These are phyloP conservation scores for Xenopus laevis DNA, from an alignment of 2,113 vertebrate genomes.

Conservation along the genomic window DNA sequence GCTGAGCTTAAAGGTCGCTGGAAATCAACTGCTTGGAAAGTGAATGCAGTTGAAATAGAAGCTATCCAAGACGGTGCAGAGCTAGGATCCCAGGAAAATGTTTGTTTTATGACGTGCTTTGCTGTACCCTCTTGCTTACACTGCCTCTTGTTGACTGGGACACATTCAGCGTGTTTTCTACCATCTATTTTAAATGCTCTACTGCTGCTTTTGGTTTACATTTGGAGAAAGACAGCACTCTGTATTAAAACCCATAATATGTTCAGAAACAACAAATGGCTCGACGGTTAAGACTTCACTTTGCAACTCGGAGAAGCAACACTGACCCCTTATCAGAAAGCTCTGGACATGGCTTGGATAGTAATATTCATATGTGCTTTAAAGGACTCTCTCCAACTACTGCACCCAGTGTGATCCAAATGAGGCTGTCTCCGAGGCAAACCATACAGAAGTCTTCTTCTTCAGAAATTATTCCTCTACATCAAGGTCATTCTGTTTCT, in stretches of 20 bases:
- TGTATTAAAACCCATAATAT: constrained; percentile 66
- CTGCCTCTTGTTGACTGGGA: constrained; percentile 46
- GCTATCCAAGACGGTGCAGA: constrained; percentile 62
- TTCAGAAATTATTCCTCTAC: constrained; percentile 65
- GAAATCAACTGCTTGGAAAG: constrained; percentile 61
- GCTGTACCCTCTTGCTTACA: neutral
- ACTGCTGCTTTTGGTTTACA: constrained; percentile 69
- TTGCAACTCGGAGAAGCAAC: constrained; percentile 86
- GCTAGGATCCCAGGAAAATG: constrained; percentile 60
- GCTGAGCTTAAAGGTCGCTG: constrained; percentile 58
- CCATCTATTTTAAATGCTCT: constrained; percentile 57
- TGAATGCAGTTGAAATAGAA: constrained; percentile 60
- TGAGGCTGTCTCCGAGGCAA: constrained; percentile 75
- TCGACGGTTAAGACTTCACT: constrained; percentile 84
- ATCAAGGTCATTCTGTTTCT: constrained; percentile 63
- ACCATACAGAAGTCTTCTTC: constrained; percentile 60
- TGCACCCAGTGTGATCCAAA: constrained; percentile 64
- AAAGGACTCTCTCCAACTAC: constrained; percentile 59
- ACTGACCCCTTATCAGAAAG: constrained; percentile 82
- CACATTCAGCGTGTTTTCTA: constrained; percentile 51
- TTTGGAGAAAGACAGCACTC: constrained; percentile 55
- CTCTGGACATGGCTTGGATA: constrained; percentile 72
- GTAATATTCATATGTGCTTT: constrained; percentile 55
- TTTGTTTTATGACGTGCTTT: constrained; percentile 59
- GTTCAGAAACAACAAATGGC: constrained; percentile 85